Evolutionary conservation across 2,797 vertebrate species (phyloP).

Genomic region (Pempheris klunzingeri): DNA sequence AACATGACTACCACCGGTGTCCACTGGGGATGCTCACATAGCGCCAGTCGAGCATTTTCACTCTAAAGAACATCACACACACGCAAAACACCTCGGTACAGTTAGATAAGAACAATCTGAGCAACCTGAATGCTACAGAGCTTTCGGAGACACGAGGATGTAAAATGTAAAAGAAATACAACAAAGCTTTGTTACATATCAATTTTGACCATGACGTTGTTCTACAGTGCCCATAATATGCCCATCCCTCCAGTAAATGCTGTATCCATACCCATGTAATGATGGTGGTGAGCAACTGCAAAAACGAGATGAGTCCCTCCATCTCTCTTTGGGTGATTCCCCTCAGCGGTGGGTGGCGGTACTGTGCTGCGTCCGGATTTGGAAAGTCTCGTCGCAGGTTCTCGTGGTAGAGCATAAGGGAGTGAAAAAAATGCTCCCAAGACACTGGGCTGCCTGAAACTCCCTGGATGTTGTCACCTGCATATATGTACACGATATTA

Average conservation of each 20-base stretch:
- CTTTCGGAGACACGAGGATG: neutral
- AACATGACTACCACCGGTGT: slow-evolving; percentile 95
- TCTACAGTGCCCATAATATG: neutral
- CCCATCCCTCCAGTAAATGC: neutral
- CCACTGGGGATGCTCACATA: slow-evolving; percentile 99
- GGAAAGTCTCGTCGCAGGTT: slow-evolving; percentile 95
- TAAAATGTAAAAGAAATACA: too few relatives aligned
- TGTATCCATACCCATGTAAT: slow-evolving; percentile 91
- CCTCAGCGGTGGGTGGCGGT: slow-evolving; percentile 92
- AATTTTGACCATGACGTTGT: neutral
- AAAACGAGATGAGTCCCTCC: slow-evolving; percentile 94
- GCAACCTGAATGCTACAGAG: neutral
- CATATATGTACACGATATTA: slow-evolving; percentile 26
- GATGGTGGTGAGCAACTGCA: slow-evolving; percentile 94
- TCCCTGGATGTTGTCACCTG: slow-evolving; percentile 96
- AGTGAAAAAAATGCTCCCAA: slow-evolving; percentile 99
- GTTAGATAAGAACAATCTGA: neutral
- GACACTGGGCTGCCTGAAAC: slow-evolving; percentile 93
- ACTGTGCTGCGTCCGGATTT: slow-evolving; percentile 92
- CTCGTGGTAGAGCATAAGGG: slow-evolving; percentile 97
- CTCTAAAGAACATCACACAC: slow-evolving; percentile 81
- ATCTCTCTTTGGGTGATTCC: slow-evolving; percentile 98
- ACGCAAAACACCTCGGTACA: neutral
- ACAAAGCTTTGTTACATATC: neutral
- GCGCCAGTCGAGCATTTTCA: slow-evolving; percentile 96